Evolutionary conservation across 2,888 invertebrate genomes (phyloP), one percentile per base, ranked within the genome.

Genomic region (Mechanitis mazaeus): DNA sequence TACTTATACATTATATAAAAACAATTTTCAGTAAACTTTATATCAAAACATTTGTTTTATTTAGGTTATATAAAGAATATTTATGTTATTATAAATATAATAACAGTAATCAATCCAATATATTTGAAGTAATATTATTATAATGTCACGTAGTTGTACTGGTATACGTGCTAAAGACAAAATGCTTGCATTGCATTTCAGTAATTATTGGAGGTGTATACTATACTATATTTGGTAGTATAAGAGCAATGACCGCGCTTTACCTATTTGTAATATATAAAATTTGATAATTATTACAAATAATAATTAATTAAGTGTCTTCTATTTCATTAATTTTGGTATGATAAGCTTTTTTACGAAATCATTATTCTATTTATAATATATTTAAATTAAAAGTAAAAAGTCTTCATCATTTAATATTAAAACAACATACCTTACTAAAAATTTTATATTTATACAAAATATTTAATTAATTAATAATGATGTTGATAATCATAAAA

Each of bases 201-300:
- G 54, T 67, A 65, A 69, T 62, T 70, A 69, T 74, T 70, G 69
- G 69, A 72, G 72, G 65, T 68, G 67, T 58, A 64, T 68, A 64
- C 55, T 65, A 63, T 64, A 68, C 68, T 68, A 63, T 56, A 64
- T 67, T 71, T 56, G 67, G 69, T 64, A 61, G 63, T 65, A 59
- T 47, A 54, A 66, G 73, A 71, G 64, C 74, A 72, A 69, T 71
- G 75, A 73, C 75, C 73, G 70, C 42, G 45, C 45, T 56, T 61
- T 68, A 68, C 64, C 63, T 64, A 68, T 60, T 59, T 58, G 58
- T 45, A 61, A 59, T 66, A 63, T 66, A 64, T 64, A 66, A 67
- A 63, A 68, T 59, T 54, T 42, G 31, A 11, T 59, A 53, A 56
- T 11, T 53, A 45, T 38, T 5, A 7, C n/a, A n/a, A 33, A 53